Conservation (phyloP, 2,113 vertebrate species). For the Accipiter virgatus region DNA sequence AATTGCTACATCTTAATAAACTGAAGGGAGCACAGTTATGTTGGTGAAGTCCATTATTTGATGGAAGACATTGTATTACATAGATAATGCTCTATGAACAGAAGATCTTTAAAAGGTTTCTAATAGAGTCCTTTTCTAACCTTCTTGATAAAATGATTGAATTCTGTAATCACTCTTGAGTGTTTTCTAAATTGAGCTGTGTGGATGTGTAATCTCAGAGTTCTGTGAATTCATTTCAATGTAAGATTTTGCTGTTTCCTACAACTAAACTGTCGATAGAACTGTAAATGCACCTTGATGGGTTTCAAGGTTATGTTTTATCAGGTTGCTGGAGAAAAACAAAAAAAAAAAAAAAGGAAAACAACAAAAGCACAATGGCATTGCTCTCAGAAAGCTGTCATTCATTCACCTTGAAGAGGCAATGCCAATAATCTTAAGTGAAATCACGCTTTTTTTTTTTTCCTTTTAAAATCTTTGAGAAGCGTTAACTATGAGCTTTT, state of each 20-base stretch:
- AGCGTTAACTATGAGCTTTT: not conserved
- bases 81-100: not conserved
- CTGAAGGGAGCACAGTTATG: not conserved
- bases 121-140: not conserved
- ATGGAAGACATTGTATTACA: not conserved
- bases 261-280: not conserved
- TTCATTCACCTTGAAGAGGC: not conserved
- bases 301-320: not conserved
- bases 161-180: not conserved
- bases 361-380: not conserved
- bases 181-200: not conserved
- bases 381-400: not conserved
- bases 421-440: not conserved
- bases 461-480: not conserved
- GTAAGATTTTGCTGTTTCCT: not conserved
- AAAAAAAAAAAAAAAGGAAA: not conserved
- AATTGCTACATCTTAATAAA: not conserved
- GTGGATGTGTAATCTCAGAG: not conserved
- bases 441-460: not conserved
- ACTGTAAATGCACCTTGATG: not conserved
- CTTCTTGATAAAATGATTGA: not conserved
- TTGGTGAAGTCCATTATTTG: not conserved
- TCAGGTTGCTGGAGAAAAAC: not conserved
- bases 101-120: not conserved
- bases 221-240: not conserved